Evolutionary conservation across 2,888 invertebrate genomes (phyloP).

Genomic region (Alcis repandata): DNA sequence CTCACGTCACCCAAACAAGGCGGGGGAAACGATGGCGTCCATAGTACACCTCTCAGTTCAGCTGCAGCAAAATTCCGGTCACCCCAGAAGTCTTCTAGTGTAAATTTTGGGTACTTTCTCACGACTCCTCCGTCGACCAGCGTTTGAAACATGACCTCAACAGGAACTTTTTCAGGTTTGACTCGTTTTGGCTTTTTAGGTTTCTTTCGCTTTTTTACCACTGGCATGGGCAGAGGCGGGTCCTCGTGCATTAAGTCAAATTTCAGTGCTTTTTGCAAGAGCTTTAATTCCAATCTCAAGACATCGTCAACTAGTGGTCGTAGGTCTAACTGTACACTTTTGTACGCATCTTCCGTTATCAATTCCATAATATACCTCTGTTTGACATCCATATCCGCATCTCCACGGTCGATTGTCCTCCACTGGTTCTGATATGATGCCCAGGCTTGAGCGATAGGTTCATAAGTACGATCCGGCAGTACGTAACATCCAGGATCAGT

Average conservation of each 20-base stretch:
- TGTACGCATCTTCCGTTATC: conserved; percentile 88
- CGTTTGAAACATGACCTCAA: conserved; percentile 90
- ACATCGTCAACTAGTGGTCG: conserved; percentile 90
- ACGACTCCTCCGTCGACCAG: conserved; percentile 91
- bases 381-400: conserved; percentile 85
- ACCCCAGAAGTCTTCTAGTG: conserved; percentile 89
- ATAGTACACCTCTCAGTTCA: conserved; percentile 75
- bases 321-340: conserved; percentile 88
- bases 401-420: conserved; percentile 70
- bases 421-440: conserved; percentile 69
- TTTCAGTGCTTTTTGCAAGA: conserved; percentile 84
- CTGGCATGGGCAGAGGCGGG: conserved; percentile 56
- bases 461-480: conserved; percentile 58
- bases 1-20: conserved; percentile 87
- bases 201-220: conserved; percentile 70
- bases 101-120: conserved; percentile 85
- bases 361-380: conserved; percentile 88
- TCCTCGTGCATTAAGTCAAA: conserved; percentile 61
- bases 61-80: conserved; percentile 89
- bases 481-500: conserved; percentile 77
- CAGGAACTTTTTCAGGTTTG: conserved; percentile 61
- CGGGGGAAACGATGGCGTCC: conserved; percentile 80
- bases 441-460: conserved; percentile 64
- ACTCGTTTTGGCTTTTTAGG: conserved; percentile 54
- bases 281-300: conserved; percentile 86